Evolutionary conservation across 2,888 invertebrate species (phyloP), one percentile per base, ranked within the genome.

Genomic region (Calliphora vomitoria): DNA sequence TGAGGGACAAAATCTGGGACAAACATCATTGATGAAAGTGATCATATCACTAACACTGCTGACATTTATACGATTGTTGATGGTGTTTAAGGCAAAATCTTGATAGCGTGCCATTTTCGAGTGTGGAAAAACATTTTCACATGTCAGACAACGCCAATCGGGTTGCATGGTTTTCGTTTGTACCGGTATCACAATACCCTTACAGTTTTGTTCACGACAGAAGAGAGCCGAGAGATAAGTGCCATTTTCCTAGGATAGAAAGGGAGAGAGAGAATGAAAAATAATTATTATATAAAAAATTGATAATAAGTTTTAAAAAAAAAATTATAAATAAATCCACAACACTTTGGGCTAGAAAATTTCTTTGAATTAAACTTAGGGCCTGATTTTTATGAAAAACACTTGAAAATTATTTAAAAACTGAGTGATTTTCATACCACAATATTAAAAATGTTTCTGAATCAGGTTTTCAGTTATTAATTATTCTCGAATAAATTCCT

Each of bases 81-180:
- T 93, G 41, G 92, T 92, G 74, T 91, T 92, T 47, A 93, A 89
- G 0, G 93, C 92, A 55, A 94, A 93, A 84, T 93, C 93, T 89
- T 93, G 93, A 82, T 93, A 92, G 38, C 93, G 92, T 0, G 92
- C 92, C 91, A 93, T 93, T 89, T 93, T 92, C 8, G 91, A 86
- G 47, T 92, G 92, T 8, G 92, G 91, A 69, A 93, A 92, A 8
- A 92, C 90, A 47, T 89, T 90, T 53, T 90, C 94, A 91, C 97
- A 97, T 2, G 94, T 95, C 84, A 95, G 94, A 91, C 97, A 97
- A 86, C 95, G 94, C 96, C 96, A 97, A 6, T 94, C 92, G 0
- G 96, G 95, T 8, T 94, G 93, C 89, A 95, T 93, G 50, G 95
- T 95, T 80, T 96, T 93, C 5, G 96, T 96, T 91, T 96, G 94